phyloP scores from a whole-genome alignment of 2,888 invertebrate species.

The Laspeyria flexula region DNA sequence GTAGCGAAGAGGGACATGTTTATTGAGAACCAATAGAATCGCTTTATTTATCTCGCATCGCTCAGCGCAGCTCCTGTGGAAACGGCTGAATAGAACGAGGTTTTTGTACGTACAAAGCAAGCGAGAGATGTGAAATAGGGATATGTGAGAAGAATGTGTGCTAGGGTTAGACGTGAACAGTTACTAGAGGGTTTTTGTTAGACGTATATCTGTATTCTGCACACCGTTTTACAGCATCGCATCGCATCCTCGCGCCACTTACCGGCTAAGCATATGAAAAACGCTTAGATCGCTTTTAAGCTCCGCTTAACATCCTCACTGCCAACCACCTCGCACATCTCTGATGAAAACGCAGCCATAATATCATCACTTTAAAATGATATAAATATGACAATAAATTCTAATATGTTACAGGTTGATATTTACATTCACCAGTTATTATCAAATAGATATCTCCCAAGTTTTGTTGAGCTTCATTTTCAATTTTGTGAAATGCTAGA shows the following conservation, averaged over 20 bases:
- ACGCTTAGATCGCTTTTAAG: too few species aligned
- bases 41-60: neutral
- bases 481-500: conserved; percentile 6
- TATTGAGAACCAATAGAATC: neutral
- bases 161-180: too few species aligned
- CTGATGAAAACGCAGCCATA: too few species aligned
- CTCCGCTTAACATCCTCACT: too few species aligned
- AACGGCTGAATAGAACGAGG: neutral
- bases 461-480: conserved; percentile 9
- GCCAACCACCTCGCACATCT: too few species aligned
- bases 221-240: too few species aligned
- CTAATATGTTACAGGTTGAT: conserved; percentile 1
- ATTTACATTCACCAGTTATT: conserved; percentile 1
- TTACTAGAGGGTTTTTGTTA: too few species aligned
- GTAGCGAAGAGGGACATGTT: neutral
- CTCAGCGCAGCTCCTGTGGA: neutral
- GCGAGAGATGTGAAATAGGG: neutral
- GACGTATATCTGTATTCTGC: too few species aligned
- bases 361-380: too few species aligned
- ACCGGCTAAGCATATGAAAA: too few species aligned
- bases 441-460: conserved; percentile 1
- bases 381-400: neutral
- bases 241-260: too few species aligned
- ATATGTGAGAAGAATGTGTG: neutral
- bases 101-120: neutral